Evolutionary conservation across 2,113 vertebrate species (phyloP).

Genomic region (Paralichthys olivaceus): DNA sequence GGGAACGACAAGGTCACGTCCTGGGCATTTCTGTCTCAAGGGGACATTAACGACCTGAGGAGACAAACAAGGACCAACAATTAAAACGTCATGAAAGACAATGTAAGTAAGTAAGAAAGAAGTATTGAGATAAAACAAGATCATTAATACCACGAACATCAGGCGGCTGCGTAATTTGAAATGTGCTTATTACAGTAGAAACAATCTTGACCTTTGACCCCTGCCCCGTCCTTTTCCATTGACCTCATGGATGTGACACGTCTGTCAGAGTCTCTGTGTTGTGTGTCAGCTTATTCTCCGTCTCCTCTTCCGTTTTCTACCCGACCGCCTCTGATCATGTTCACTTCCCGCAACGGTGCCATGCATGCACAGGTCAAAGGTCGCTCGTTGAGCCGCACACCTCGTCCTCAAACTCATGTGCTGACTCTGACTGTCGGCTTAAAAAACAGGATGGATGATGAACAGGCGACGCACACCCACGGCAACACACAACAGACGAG

Average conservation of each 20-base stretch:
- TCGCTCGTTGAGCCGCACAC: background rate
- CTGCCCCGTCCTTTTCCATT: conserved; percentile 37
- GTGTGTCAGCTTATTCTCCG: conserved; percentile 26
- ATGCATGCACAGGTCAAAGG: conserved; percentile 59
- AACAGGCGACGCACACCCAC: conserved; percentile 6
- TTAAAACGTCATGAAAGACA: background rate
- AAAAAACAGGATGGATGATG: conserved; percentile 71
- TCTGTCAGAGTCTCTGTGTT: background rate
- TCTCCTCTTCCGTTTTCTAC: conserved; percentile 23
- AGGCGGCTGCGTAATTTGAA: background rate
- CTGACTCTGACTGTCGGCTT: conserved; percentile 51
- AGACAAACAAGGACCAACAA: too few species aligned
- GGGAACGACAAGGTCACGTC: too few species aligned
- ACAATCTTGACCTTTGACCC: conserved; percentile 36
- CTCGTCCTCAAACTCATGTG: conserved; percentile 21
- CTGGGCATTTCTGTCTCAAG: too few species aligned
- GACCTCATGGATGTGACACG: conserved; percentile 33
- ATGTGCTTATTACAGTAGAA: conserved; percentile 62
- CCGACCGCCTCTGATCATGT: conserved; percentile 47
- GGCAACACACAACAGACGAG: conserved; percentile 5
- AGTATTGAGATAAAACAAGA: background rate
- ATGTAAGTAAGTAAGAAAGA: background rate
- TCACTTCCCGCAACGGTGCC: conserved; percentile 36
- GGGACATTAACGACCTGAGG: too few species aligned
- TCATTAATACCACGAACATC: background rate